These are phyloP conservation scores for Bombus pyrosoma DNA, from an alignment of 1,140 invertebrate species.

Conservation along the genomic window DNA sequence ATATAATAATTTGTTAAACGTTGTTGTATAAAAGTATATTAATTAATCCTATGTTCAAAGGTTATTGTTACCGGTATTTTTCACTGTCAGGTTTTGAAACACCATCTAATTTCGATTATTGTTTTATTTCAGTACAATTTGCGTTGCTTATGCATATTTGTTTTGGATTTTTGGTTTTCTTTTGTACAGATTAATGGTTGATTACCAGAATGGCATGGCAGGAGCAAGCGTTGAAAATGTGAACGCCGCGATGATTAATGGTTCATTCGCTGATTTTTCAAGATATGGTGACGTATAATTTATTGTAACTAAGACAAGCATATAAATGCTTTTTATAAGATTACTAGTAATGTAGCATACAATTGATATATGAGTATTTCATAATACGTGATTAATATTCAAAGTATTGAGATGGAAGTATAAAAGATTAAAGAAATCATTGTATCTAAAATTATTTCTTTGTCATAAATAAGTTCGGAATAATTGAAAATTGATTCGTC, in stretches of 20 bases:
- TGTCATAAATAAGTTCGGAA: too few species aligned
- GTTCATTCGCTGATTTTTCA: background rate
- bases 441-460: too few species aligned
- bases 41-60: background rate
- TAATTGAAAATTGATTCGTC: too few species aligned
- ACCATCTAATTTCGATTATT: background rate
- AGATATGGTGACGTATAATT: background rate
- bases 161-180: background rate
- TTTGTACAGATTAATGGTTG: background rate
- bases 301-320: background rate
- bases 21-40: background rate
- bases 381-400: background rate
- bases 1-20: background rate
- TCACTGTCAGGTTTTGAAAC: background rate
- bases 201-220: background rate
- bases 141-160: background rate
- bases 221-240: background rate
- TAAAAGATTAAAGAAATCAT: too few species aligned
- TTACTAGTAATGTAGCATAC: background rate
- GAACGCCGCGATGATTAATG: background rate
- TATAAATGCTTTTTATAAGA: background rate
- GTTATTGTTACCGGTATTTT: background rate
- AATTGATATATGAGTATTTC: background rate
- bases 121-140: background rate
- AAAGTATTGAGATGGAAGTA: too few species aligned